Base-by-base conservation (phyloP, 2,113 vertebrate species). In the Antigone vipio region DNA sequence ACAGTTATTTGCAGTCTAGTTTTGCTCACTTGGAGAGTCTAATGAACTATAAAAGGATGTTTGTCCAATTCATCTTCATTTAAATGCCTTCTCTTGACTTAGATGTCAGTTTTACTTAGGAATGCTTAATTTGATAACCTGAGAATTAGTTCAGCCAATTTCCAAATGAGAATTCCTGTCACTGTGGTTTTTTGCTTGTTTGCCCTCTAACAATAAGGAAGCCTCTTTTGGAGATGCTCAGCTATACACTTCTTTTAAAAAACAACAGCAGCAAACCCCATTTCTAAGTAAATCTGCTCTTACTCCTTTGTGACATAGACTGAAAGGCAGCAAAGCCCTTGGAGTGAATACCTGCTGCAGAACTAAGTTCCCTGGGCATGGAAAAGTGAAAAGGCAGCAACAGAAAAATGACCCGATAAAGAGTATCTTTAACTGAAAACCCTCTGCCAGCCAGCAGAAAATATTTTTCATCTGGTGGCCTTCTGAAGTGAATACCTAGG, bases 51-150 rank as follows among this genome's bases (percentile, higher is more conserved):
- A 94, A 91, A 91, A 92, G 86, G 53, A 81, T 92, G 86, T 96
- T 95, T 96, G 89, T 85, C 93, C 95, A 95, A 91, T 92, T 95
- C 91, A 85, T 97, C 95, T 84, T 94, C 85, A 89, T 95, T 96
- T 91, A 92, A 85, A 87, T 79, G 81, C 94, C 58, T 89, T 85
- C 84, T 89, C 91, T 75, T 93, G 92, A 60, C 92, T 89, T 68
- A 53, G 74, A 47, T 91, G 97, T 96, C 92, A 50, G 69, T 89
- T 96, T 89, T 92, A 89, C 81, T 96, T 95, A 95, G 91, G 90
- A 93, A 84, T 91, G 55, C 84, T 87, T 96, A 87, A 92, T 93
- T 87, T 96, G 94, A 94, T 89, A 95, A 95, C 95, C 69, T 76
- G 71, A 92, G 89, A 95, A 94, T 96, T 93, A 96, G 92, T 93